Evolutionary conservation across 2,888 invertebrate genomes (phyloP), one percentile per base, ranked within the genome.

Genomic region (Trissolcus japonicus): DNA sequence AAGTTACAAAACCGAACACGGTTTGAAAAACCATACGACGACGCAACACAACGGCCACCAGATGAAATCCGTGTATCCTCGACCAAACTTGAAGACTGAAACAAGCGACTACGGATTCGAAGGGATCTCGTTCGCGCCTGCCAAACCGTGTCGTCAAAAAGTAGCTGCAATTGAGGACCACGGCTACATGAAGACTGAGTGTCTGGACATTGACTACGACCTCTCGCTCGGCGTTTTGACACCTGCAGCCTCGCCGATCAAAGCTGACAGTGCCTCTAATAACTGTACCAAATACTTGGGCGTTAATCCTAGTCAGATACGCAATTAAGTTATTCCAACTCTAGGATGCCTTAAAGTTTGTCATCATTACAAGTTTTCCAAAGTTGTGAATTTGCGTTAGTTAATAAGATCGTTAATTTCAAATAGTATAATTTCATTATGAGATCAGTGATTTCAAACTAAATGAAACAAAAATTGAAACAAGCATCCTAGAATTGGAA

Each of bases 1-100:
- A 91, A 94, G 93, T 88, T 96, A 96, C 91, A 95, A 94, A 90
- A 95, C 95, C 79, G 91, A 93, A 59, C 94, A 94, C 89, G 95
- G 95, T 72, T 91, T 96, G 84, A 94, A 94, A 86, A 93, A 92
- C 84, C 95, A 96, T 88, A 92, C 93, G 66, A 83, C 89, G 41
- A 82, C 88, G n/a, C 89, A 89, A 80, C 90, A 90, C 83, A 85
- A 83, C 56, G 84, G 86, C 60, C 7, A 65, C 14, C 76, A 79
- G 50, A 55, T 76, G 17, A 80, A 81, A 46, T 50, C 67, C 6
- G 17, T 75, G n/a, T 62, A 57, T 21, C 41, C 67, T n/a, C 61
- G 69, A 62, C 48, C 54, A 43, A 62, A 43, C 57, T 29, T 29
- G 51, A 80, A 80, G 73, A 79, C 76, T 62, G 79, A 75, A 53